Percentiles rank a stretch among this genome's conserved stretches.
phyloP scores from a whole-genome alignment of 2,888 invertebrate species.

The Nipponacmea schrenckii region DNA sequence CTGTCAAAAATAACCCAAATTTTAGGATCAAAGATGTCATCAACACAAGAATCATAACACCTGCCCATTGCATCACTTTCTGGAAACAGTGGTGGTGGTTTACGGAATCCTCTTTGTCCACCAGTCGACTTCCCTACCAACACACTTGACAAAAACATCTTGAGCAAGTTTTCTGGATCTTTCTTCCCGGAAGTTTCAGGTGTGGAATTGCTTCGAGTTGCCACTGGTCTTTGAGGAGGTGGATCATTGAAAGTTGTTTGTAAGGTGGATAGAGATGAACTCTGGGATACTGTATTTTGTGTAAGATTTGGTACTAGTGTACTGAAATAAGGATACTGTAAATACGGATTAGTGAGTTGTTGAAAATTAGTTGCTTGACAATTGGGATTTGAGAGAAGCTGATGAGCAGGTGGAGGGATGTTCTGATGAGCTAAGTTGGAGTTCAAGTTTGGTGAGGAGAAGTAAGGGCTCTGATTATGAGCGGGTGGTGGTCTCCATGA shows the following conservation, averaged over 20 bases:
- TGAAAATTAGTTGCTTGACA: background rate
- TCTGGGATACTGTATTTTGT: background rate
- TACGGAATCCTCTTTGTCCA: slow-evolving; percentile 51
- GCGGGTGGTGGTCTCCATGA: background rate
- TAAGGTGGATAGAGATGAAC: background rate
- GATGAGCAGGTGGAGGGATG: slow-evolving; percentile 5
- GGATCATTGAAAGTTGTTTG: background rate
- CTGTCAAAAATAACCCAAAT: slow-evolving; percentile 65
- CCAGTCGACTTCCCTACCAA: slow-evolving; percentile 58
- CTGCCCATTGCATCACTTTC: slow-evolving; percentile 54
- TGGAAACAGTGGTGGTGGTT: slow-evolving; percentile 53
- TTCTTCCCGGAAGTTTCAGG: background rate
- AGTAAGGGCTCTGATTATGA: slow-evolving; percentile 11
- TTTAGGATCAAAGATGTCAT: slow-evolving; percentile 54
- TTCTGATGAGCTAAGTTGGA: slow-evolving; percentile 12
- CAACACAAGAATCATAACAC: slow-evolving; percentile 63
- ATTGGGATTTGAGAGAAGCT: background rate
- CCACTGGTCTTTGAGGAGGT: background rate
- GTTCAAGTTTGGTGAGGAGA: slow-evolving; percentile 23
- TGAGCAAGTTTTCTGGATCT: slow-evolving; percentile 16
- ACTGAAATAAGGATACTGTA: too few species aligned
- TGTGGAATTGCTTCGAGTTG: background rate
- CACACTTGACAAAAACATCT: slow-evolving; percentile 60
- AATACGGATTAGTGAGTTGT: background rate
- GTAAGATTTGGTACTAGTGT: background rate